These are phyloP conservation scores for Vanessa tameamea DNA, from an alignment of 1,140 invertebrate species.

Conservation along the genomic window DNA sequence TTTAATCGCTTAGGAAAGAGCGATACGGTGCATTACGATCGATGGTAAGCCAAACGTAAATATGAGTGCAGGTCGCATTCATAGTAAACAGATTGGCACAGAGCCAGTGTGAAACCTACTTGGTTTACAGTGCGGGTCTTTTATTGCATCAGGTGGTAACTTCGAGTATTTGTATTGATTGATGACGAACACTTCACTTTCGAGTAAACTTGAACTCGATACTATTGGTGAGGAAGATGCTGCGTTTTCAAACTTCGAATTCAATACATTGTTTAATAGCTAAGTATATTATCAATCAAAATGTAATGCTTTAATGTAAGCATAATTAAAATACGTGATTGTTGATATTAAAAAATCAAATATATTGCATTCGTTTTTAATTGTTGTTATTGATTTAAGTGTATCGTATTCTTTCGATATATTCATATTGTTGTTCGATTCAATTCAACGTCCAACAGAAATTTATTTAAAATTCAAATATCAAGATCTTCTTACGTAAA, in stretches of 20 bases:
- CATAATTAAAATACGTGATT: background rate
- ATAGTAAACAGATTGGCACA: constrained; percentile 28
- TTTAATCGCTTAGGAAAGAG: background rate
- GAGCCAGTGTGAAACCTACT: constrained; percentile 26
- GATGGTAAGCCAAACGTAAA: background rate
- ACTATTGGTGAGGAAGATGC: background rate
- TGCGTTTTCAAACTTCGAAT: background rate
- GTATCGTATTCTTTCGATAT: too few species aligned
- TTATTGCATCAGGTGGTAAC: constrained; percentile 27
- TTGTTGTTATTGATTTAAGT: background rate
- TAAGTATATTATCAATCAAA: too few species aligned
- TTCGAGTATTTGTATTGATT: constrained; percentile 26
- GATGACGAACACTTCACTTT: constrained; percentile 8
- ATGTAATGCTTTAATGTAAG: too few species aligned
- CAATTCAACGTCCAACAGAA: too few species aligned
- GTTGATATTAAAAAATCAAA: background rate
- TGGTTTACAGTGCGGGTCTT: constrained; percentile 22
- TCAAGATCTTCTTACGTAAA: background rate
- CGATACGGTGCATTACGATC: background rate
- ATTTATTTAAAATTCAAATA: too few species aligned
- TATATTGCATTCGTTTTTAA: background rate
- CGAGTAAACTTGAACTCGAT: constrained; percentile 1
- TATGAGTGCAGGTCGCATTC: constrained; percentile 31
- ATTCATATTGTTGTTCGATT: too few species aligned
- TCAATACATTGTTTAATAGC: too few species aligned